These are phyloP conservation scores for Leptogaster cylindrica DNA, from an alignment of 2,888 invertebrate genomes.

Conservation along the genomic window DNA sequence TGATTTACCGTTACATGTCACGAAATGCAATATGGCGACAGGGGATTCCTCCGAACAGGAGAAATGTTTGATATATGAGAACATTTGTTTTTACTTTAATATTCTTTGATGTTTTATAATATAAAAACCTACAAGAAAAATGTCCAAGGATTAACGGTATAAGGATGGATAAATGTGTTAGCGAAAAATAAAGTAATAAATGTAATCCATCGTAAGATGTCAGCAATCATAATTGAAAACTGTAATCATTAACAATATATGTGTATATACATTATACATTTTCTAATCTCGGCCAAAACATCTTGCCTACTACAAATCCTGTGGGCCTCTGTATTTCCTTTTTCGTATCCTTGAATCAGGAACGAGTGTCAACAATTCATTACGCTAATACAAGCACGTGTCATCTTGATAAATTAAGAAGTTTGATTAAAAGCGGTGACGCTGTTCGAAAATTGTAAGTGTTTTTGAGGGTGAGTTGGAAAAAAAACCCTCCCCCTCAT, in stretches of 20 bases:
- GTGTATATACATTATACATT: too few relatives aligned
- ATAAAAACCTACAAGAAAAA: too few relatives aligned
- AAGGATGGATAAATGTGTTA: too few relatives aligned
- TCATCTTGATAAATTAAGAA: conserved; percentile 52
- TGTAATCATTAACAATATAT: conserved; percentile 35
- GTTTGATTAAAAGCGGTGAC: conserved; percentile 50
- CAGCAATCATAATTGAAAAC: conserved; percentile 35
- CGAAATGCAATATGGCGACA: too few relatives aligned
- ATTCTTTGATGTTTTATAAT: too few relatives aligned
- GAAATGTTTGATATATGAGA: too few relatives aligned
- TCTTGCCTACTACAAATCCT: not conserved
- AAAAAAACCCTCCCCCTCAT: too few relatives aligned
- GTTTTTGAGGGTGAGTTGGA: too few relatives aligned
- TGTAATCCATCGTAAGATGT: conserved; percentile 21
- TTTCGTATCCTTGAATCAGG: not conserved
- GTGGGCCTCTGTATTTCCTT: not conserved
- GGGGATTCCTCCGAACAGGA: too few relatives aligned
- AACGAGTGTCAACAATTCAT: conserved; percentile 50
- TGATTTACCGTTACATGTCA: too few relatives aligned
- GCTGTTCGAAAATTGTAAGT: conserved; percentile 10
- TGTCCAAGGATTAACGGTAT: too few relatives aligned
- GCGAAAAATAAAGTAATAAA: conserved; percentile 14
- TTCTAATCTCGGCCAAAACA: conserved; percentile 33
- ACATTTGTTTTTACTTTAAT: too few relatives aligned
- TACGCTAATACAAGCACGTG: conserved; percentile 52